Evolutionary conservation across 2,797 vertebrate genomes (phyloP).

Genomic region (Echeneis naucrates): DNA sequence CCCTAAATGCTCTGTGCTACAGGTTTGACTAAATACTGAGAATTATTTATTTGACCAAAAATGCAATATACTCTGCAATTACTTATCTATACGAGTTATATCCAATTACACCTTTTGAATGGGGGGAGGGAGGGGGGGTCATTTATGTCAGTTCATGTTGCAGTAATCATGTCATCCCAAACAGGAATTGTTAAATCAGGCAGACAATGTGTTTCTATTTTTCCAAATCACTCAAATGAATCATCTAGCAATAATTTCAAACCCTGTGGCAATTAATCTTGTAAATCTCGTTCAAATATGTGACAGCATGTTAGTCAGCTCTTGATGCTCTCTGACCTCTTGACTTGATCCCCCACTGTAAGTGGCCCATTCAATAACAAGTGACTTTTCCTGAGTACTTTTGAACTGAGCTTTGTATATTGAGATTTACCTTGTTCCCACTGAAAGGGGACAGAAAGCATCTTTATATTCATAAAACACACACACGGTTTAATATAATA

Average conservation of each 20-base stretch:
- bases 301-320: conserved; percentile 53
- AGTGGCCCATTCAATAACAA: conserved; percentile 51
- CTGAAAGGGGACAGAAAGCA: conserved; percentile 43
- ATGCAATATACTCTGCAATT: not conserved
- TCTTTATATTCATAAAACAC: not conserved
- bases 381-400: conserved; percentile 43
- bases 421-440: conserved; percentile 62
- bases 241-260: not conserved
- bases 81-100: conserved; percentile 1
- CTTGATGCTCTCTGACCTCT: conserved; percentile 42
- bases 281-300: conserved; percentile 33
- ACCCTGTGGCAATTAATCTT: not conserved
- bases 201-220: not conserved
- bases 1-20: not conserved
- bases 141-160: not conserved
- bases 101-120: conserved; percentile 3
- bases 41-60: not conserved
- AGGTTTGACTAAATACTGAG: not conserved
- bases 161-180: not conserved
- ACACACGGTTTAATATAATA: too few relatives aligned
- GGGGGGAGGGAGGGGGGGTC: not conserved
- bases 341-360: conserved; percentile 51
- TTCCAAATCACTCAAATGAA: not conserved
- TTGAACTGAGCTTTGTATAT: conserved; percentile 79
- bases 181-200: conserved; percentile 6